phyloP scores from a whole-genome alignment of 1,140 invertebrate species.

The Notospermus geniculatus region DNA sequence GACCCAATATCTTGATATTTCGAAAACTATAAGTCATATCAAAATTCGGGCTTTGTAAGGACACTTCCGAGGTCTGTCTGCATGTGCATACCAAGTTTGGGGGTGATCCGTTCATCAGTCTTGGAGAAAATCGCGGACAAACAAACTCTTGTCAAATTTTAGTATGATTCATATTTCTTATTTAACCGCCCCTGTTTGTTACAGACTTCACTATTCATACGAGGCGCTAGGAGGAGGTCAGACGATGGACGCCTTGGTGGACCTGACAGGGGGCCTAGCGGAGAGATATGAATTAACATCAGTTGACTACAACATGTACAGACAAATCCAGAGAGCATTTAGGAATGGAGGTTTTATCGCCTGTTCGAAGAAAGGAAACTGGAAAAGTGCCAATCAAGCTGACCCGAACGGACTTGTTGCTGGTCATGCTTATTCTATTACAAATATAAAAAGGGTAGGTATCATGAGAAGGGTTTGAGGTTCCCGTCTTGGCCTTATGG shows the following conservation, averaged over 20 bases:
- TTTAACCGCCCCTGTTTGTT: neutral
- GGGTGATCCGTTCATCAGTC: too few relatives aligned
- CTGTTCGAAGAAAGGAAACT: constrained; percentile 50
- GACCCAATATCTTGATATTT: too few relatives aligned
- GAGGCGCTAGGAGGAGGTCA: constrained; percentile 45
- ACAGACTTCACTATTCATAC: constrained; percentile 47
- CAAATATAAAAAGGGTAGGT: constrained; percentile 72
- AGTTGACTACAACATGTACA: constrained; percentile 37
- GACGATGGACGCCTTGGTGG: constrained; percentile 44
- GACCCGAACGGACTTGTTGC: constrained; percentile 59
- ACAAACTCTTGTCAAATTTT: too few relatives aligned
- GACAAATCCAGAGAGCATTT: constrained; percentile 40
- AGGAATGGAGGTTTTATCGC: constrained; percentile 46
- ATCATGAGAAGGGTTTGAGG: neutral
- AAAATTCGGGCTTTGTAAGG: too few relatives aligned
- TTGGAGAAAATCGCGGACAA: too few relatives aligned
- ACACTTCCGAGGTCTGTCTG: too few relatives aligned
- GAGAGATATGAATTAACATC: constrained; percentile 52
- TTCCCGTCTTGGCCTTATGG: neutral
- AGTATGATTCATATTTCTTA: too few relatives aligned
- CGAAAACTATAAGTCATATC: too few relatives aligned
- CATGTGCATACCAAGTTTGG: too few relatives aligned
- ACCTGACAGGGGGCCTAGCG: constrained; percentile 46
- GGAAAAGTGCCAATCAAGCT: constrained; percentile 49
- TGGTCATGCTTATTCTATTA: constrained; percentile 61